A percentile compares a stretch with the other conserved stretches of the same genome.
phyloP scores from a whole-genome alignment of 30 jellyfish, hydroid and myxozoan genomes.

The Clytia hemisphaerica region DNA sequence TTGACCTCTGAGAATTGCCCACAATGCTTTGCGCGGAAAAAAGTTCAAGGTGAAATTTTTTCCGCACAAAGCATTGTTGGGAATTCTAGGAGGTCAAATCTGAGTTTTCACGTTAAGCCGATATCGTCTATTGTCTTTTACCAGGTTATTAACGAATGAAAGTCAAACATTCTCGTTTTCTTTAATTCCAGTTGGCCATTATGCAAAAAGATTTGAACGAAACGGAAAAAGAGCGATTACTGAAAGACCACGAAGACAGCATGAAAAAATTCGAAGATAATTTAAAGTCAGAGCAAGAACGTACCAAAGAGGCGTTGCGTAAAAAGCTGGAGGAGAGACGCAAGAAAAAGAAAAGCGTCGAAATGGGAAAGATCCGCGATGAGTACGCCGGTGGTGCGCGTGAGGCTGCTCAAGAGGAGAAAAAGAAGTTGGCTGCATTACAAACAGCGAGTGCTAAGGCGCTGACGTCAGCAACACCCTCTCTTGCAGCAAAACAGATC shows the following conservation, averaged over 20 bases:
- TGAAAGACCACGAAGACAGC: slow-evolving; percentile 83
- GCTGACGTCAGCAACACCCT: slow-evolving; percentile 27
- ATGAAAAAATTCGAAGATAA: slow-evolving; percentile 65
- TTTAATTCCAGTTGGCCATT: slow-evolving; percentile 12
- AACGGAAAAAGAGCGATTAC: slow-evolving; percentile 50
- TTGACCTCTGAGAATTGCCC: no score
- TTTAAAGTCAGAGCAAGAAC: slow-evolving; percentile 77
- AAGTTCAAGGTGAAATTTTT: no score
- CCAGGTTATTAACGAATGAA: no score
- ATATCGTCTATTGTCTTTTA: no score
- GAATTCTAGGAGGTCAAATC: no score
- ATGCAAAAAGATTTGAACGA: slow-evolving; percentile 29
- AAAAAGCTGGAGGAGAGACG: slow-evolving; percentile 72
- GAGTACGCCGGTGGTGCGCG: slow-evolving; percentile 2
- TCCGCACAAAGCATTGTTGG: no score
- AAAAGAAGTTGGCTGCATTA: slow-evolving; percentile 9
- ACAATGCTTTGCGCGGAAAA: no score
- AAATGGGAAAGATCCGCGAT: slow-evolving; percentile 23
- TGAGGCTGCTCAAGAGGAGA: slow-evolving; percentile 32
- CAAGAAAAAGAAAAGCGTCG: slow-evolving; percentile 56
- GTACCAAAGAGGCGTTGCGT: slow-evolving; percentile 86
- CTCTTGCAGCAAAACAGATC: slow-evolving; percentile 3
- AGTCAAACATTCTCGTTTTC: no score
- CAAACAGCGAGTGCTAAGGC: slow-evolving; percentile 39
- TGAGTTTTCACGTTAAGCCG: no score